phyloP scores from a whole-genome alignment of 2,888 invertebrate genomes.

The Panopea generosa region DNA sequence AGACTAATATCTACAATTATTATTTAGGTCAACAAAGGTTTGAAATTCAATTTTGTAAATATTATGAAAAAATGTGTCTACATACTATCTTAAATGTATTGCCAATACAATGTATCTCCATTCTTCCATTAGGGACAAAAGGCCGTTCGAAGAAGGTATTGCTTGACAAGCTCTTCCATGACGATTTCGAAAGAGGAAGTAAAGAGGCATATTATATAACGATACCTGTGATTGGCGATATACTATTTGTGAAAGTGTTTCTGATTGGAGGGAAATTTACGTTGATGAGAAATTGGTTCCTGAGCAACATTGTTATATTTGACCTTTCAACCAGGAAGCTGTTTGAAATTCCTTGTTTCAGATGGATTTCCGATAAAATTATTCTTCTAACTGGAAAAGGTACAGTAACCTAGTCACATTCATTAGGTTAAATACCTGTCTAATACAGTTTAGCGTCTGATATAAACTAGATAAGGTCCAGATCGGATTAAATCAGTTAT shows the following conservation, averaged over 20 bases:
- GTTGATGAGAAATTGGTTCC: conserved; percentile 53
- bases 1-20: too few species aligned
- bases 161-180: conserved; percentile 52
- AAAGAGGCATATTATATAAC: conserved; percentile 60
- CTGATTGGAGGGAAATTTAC: conserved; percentile 60
- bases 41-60: too few species aligned
- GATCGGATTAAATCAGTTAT: neutral
- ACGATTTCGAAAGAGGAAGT: conserved; percentile 61
- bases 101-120: too few species aligned
- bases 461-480: neutral
- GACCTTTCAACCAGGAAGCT: conserved; percentile 49
- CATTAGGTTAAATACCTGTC: neutral
- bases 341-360: conserved; percentile 52
- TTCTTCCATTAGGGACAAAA: conserved; percentile 45
- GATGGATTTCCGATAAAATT: conserved; percentile 49
- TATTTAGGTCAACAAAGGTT: too few species aligned
- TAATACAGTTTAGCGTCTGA: neutral
- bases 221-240: conserved; percentile 55
- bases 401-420: neutral
- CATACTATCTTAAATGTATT: too few species aligned
- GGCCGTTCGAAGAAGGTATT: conserved; percentile 49
- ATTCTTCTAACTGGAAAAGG: conserved; percentile 53
- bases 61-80: too few species aligned
- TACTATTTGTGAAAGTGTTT: conserved; percentile 54
- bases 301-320: conserved; percentile 53